Evolutionary conservation across 1,140 invertebrate genomes (phyloP), one percentile per base, ranked within the genome.

Genomic region (Drosophila ironensis): DNA sequence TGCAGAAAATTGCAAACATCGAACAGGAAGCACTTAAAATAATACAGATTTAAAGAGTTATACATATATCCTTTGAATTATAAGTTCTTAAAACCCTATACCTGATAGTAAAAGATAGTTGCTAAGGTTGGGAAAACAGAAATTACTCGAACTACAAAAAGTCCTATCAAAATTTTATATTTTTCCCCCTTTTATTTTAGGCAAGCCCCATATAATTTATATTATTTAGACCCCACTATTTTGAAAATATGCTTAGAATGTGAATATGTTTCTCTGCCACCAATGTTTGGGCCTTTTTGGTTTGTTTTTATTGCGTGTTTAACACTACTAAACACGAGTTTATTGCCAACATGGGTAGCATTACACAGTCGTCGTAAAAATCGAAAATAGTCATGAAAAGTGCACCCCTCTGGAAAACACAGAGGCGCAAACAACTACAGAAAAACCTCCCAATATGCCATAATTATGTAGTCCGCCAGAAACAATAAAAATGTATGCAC

Each of bases 301-400:
- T 3, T 16, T 44, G 8, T 44, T 70, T 80, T 81, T 84, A 84
- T 86, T 54, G 77, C 82, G 73, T 87, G 84, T 78, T 87, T 81
- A 86, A 81, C 81, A 86, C 81, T 72, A 86, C 72, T 87, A 87
- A 86, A 86, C 47, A 63, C 67, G 57, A 81, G 56, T 72, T 81
- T 72, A 86, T 87, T 63, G 76, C 74, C 75, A 75, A 81, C 81
- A 80, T 82, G 78, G 78, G 78, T 70, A 84, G 64, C 78, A 84
- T 82, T 84, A 82, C 69, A 73, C 75, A 71, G 67, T 86, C 69
- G 80, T 81, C 80, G 74, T 73, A 72, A 80, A 87, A 72, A 81
- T 68, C 57, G 41, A 75, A 80, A 86, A 82, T 77, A 86, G 70
- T 86, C 70, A 74, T 74, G 64, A 73, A 60, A 22, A 24, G 57